Conservation (phyloP, 2,888 invertebrate species). For the Prenolepis imparis region DNA sequence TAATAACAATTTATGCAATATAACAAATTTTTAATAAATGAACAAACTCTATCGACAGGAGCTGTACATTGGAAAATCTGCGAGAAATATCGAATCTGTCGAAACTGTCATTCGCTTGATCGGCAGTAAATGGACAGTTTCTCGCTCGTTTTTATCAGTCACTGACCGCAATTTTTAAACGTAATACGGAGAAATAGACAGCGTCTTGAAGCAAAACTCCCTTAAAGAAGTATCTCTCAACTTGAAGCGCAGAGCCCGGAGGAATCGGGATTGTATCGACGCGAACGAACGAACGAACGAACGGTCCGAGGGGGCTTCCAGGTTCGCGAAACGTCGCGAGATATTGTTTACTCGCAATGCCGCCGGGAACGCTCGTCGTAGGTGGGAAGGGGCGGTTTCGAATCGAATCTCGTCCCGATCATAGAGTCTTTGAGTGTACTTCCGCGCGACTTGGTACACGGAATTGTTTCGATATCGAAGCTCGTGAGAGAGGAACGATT, state of each 20-base stretch:
- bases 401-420: constrained; percentile 67
- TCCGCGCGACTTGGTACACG: constrained; percentile 71
- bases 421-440: constrained; percentile 74
- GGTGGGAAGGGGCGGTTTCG: constrained; percentile 29
- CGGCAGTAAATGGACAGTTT: constrained; percentile 1
- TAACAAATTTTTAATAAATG: not conserved
- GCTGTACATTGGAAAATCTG: not conserved
- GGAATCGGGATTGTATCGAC: constrained; percentile 43
- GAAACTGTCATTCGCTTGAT: not conserved
- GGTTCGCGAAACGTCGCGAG: constrained; percentile 45
- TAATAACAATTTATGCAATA: not conserved
- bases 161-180: constrained; percentile 8
- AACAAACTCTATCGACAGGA: not conserved
- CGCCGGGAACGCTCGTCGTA: constrained; percentile 43
- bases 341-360: constrained; percentile 57
- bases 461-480: constrained; percentile 71
- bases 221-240: constrained; percentile 21
- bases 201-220: constrained; percentile 18
- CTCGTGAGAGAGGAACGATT: constrained; percentile 57
- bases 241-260: constrained; percentile 16
- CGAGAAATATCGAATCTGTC: not conserved
- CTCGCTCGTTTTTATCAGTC: constrained; percentile 2
- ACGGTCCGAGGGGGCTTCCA: constrained; percentile 31
- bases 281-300: not conserved
- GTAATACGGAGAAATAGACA: not conserved